phyloP scores from a whole-genome alignment of 2,113 vertebrate genomes.

The Rhinoderma darwinii region DNA sequence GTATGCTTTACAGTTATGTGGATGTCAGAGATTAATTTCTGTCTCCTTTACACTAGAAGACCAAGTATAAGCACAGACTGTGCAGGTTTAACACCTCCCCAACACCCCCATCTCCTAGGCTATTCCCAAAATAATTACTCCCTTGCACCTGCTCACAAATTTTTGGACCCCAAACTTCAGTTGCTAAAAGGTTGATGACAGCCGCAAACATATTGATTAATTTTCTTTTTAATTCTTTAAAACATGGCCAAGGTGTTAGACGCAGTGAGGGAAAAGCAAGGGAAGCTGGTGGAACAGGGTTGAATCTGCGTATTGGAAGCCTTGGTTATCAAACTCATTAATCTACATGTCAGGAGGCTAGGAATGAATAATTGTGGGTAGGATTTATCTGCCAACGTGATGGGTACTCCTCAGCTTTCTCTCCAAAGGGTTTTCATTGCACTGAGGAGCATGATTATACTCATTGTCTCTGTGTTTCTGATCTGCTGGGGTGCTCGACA shows the following conservation, averaged over 20 bases:
- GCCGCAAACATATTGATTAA: conserved; percentile 74
- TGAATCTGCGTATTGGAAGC: conserved; percentile 90
- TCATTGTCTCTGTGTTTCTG: conserved; percentile 85
- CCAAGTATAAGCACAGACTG: conserved; percentile 57
- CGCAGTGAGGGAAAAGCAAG: conserved; percentile 74
- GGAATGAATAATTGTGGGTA: conserved; percentile 99
- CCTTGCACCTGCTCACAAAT: conserved; percentile 65
- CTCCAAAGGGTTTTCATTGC: conserved; percentile 81
- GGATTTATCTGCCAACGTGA: conserved; percentile 98
- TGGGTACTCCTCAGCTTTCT: conserved; percentile 90
- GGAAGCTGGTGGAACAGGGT: conserved; percentile 79
- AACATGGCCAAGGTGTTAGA: conserved; percentile 69
- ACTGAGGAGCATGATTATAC: conserved; percentile 81
- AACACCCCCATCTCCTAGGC: conserved; percentile 57
- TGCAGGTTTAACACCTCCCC: conserved; percentile 61
- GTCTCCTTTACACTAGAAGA: conserved; percentile 22
- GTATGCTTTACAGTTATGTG: neutral
- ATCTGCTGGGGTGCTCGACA: conserved; percentile 77
- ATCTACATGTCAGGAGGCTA: conserved; percentile 97
- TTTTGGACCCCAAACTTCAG: conserved; percentile 73
- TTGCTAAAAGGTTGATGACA: conserved; percentile 75
- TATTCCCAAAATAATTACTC: conserved; percentile 55
- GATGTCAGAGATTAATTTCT: neutral
- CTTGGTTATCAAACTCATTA: conserved; percentile 99
- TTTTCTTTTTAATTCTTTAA: conserved; percentile 57